These are phyloP conservation scores for Melanostoma scalare DNA, from an alignment of 2,888 invertebrate species.

Conservation along the genomic window DNA sequence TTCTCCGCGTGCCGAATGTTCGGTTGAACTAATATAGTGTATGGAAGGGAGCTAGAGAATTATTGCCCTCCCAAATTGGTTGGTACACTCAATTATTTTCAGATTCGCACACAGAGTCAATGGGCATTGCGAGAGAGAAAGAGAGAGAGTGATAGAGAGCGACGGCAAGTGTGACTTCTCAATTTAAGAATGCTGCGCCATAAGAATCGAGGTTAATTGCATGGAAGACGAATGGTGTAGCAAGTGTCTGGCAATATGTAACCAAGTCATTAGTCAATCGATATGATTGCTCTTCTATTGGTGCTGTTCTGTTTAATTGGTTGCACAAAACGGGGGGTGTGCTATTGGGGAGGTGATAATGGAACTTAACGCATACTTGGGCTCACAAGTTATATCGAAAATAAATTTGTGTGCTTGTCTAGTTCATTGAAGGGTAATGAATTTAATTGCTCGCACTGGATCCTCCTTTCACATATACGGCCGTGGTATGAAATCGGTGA, in stretches of 20 bases:
- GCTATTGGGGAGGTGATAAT: constrained; percentile 36
- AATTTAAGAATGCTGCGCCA: constrained; percentile 47
- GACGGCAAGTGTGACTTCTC: constrained; percentile 60
- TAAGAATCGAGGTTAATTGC: constrained; percentile 70
- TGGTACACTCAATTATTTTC: constrained; percentile 70
- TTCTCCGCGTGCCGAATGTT: neutral
- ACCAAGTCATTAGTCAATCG: constrained; percentile 71
- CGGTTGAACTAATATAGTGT: neutral
- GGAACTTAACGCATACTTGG: constrained; percentile 50
- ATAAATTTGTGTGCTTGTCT: constrained; percentile 38
- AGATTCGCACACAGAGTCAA: constrained; percentile 37
- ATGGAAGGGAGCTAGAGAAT: constrained; percentile 33
- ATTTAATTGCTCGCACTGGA: constrained; percentile 27
- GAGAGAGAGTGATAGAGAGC: neutral
- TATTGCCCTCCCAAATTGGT: constrained; percentile 58
- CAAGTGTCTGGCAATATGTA: constrained; percentile 67
- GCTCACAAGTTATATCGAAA: constrained; percentile 30
- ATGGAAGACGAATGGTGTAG: constrained; percentile 67
- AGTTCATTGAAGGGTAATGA: constrained; percentile 3
- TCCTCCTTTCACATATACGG: too few relatives aligned
- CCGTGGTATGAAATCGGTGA: too few relatives aligned
- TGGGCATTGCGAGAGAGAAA: neutral
- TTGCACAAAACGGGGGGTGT: constrained; percentile 47
- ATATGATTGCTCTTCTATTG: constrained; percentile 65
- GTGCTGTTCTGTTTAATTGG: constrained; percentile 60